Evolutionary conservation across 2,113 vertebrate genomes (phyloP), one percentile per base, ranked within the genome.

Genomic region (Onychostoma macrolepis): DNA sequence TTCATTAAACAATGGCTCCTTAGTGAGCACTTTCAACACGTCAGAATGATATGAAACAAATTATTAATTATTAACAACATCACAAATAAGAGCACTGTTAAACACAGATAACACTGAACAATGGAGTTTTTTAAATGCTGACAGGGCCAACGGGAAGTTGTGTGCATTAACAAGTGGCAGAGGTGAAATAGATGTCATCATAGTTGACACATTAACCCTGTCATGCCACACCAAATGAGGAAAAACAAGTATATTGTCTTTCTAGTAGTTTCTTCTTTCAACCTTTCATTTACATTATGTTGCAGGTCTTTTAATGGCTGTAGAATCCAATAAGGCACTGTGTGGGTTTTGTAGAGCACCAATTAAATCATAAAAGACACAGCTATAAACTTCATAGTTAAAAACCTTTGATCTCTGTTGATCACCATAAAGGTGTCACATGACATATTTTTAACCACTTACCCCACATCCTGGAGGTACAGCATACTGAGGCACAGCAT

Each of bases 401-500:
- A 15, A 13, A 17, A 28, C 26, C n/a, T 76, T 76, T 80, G 61
- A 28, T 24, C 11, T 45, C 13, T 43, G 15, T 33, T 48, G 19
- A 80, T 10, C 33, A 72, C 36, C n/a, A 26, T 53, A 69, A 50
- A 53, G 41, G n/a, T 28, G 21, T 30, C 61, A 71, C 30, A 71
- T 36, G 8, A 53, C 12, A 45, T 30, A 12, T 78, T 36, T 43
- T n/a, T 24, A 26, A 45, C 24, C 43, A 84, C 85, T 87, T 84
- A 87, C 87, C 26, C 24, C 50, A 84, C 28, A 88, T 83, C 19
- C 85, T 77, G 67, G 58, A 84, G 85, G 58, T 8, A n/a, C 53
- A 78, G 72, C 67, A 85, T 53, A 82, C 61, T 77, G 84, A 43
- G 83, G 72, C 87, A n/a, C 53, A 78, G 72, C 67, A 85, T 53